A percentile compares a stretch with the other conserved stretches of the same genome.
Conservation (phyloP, 2,797 vertebrate species). For the Silurus aristotelis region DNA sequence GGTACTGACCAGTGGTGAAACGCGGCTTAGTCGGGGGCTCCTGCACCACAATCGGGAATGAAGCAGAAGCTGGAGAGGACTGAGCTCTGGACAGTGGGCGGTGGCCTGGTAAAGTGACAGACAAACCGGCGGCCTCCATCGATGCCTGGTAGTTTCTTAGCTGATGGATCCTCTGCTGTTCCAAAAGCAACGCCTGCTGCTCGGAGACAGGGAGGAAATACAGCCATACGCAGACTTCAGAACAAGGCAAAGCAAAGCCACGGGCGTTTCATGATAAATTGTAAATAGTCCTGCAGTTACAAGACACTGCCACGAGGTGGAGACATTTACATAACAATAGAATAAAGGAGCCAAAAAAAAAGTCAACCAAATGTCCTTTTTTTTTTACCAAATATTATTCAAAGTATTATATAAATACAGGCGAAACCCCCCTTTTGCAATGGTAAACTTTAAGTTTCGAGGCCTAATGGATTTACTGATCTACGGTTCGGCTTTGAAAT, state of each 20-base stretch:
- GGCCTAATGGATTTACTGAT: background rate
- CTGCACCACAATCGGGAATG: slow-evolving; percentile 87
- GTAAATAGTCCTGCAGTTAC: background rate
- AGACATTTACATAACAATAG: slow-evolving; percentile 25
- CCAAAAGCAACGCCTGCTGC: slow-evolving; percentile 93
- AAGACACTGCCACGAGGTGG: slow-evolving; percentile 52
- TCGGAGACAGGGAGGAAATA: slow-evolving; percentile 40
- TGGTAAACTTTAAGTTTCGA: no score
- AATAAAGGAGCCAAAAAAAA: background rate
- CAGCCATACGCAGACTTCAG: background rate
- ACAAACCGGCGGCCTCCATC: slow-evolving; percentile 90
- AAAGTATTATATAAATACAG: background rate
- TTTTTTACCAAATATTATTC: background rate
- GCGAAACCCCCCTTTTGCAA: no score
- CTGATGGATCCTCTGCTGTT: slow-evolving; percentile 96
- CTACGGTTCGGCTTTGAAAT: no score
- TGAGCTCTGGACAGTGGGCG: slow-evolving; percentile 93
- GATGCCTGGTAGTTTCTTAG: slow-evolving; percentile 95
- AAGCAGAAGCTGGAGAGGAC: slow-evolving; percentile 91
- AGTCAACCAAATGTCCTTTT: background rate
- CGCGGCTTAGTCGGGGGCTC: slow-evolving; percentile 87
- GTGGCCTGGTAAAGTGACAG: slow-evolving; percentile 86
- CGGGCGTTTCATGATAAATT: background rate
- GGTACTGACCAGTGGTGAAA: slow-evolving; percentile 88
- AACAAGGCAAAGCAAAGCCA: background rate